Evolutionary conservation across 2,797 vertebrate genomes (phyloP).

Genomic region (Corythornis leucogaster): DNA sequence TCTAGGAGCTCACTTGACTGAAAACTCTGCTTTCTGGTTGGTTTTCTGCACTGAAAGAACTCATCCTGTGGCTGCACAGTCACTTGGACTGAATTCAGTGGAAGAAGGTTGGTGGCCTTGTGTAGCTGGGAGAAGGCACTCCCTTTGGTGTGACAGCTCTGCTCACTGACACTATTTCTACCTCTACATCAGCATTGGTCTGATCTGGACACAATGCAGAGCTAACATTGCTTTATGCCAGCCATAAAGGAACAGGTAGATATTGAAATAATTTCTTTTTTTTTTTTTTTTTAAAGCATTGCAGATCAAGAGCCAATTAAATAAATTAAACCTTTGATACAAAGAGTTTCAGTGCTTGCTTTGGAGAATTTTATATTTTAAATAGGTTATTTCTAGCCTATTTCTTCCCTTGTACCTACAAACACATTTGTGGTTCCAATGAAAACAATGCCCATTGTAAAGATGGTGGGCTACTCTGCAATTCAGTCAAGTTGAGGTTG

Average conservation of each 20-base stretch:
- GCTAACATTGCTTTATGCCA: not conserved
- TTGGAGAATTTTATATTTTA: not conserved
- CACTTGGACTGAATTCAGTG: not conserved
- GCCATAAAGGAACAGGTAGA: not conserved
- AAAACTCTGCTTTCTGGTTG: not conserved
- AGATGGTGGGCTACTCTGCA: not conserved
- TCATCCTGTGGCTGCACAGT: not conserved
- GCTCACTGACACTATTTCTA: not conserved
- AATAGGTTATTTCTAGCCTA: not conserved
- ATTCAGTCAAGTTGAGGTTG: conserved; percentile 50
- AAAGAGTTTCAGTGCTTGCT: not conserved
- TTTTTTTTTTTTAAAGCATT: not conserved
- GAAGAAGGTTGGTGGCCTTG: not conserved
- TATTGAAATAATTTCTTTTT: not conserved
- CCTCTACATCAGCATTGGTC: not conserved
- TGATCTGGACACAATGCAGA: not conserved
- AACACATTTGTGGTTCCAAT: not conserved
- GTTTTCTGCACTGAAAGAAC: not conserved
- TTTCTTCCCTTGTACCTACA: not conserved
- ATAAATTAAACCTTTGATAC: not conserved
- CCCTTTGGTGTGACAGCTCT: not conserved
- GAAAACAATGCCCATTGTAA: not conserved
- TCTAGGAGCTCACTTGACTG: not conserved
- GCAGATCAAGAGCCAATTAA: not conserved
- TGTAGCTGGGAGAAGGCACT: not conserved